Evolutionary conservation across 2,888 invertebrate species (phyloP).

Genomic region (Pomacea canaliculata): DNA sequence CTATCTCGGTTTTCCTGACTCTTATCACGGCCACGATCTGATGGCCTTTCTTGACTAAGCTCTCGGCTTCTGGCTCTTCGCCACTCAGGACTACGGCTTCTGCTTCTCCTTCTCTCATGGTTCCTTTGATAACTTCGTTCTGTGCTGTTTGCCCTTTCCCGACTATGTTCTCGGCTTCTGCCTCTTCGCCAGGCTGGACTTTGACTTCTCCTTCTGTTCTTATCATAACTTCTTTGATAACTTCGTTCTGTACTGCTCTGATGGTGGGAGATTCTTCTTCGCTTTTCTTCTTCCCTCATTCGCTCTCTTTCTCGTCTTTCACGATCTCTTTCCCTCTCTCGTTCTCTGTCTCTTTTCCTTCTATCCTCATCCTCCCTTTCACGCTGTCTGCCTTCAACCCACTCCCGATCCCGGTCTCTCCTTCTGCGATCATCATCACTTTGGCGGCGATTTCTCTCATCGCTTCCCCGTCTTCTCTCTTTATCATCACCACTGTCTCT

Average conservation of each 20-base stretch:
- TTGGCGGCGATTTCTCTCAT: slow-evolving; percentile 24
- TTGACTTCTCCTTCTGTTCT: slow-evolving; percentile 13
- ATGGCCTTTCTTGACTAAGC: slow-evolving; percentile 25
- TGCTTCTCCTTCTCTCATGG: slow-evolving; percentile 31
- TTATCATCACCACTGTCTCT: slow-evolving; percentile 23
- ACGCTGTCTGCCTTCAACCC: slow-evolving; percentile 24
- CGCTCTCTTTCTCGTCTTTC: slow-evolving; percentile 26
- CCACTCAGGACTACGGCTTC: slow-evolving; percentile 20
- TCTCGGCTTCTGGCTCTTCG: slow-evolving; percentile 26
- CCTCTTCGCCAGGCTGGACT: slow-evolving; percentile 19
- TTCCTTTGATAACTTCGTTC: slow-evolving; percentile 24
- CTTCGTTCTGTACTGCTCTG: slow-evolving; percentile 20
- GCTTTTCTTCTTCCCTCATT: slow-evolving; percentile 29
- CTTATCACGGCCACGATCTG: slow-evolving; percentile 10
- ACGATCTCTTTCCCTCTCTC: slow-evolving; percentile 23
- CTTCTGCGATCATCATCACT: slow-evolving; percentile 29
- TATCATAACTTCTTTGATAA: slow-evolving; percentile 14
- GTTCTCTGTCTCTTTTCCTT: slow-evolving; percentile 25
- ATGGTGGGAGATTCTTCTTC: slow-evolving; percentile 10
- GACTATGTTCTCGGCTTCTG: slow-evolving; percentile 25
- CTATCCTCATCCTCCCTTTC: slow-evolving; percentile 16
- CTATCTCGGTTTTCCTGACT: slow-evolving; percentile 27
- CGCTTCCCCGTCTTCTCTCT: slow-evolving; percentile 23
- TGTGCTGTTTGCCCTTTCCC: slow-evolving; percentile 17
- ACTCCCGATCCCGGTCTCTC: slow-evolving; percentile 19